Conservation (phyloP, 23 tunicate species). For the Trididemnum nubilum region DNA sequence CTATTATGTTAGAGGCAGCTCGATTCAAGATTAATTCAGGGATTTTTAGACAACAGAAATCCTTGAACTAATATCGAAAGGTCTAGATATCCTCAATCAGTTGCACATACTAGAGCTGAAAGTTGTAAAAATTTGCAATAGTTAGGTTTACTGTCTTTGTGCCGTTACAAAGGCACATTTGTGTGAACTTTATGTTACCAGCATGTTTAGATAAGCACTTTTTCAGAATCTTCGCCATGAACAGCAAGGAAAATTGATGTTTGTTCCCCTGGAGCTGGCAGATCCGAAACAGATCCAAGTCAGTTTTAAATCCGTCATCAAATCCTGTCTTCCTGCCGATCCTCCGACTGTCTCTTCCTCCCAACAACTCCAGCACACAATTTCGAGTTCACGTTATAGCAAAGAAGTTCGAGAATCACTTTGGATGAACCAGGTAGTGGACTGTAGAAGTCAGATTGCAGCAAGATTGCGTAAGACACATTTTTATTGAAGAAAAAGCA, state of each 20-base stretch:
- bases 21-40: no score
- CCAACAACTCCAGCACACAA: constrained; percentile 32
- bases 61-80: no score
- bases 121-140: no score
- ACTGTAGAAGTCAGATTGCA: not conserved
- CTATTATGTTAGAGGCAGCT: no score
- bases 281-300: constrained; percentile 89
- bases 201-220: no score
- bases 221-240: constrained; percentile 67
- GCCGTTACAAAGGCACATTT: no score
- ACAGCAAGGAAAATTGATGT: constrained; percentile 60
- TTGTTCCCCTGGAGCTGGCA: constrained; percentile 68
- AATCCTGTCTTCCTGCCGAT: constrained; percentile 76
- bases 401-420: constrained; percentile 73
- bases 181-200: no score
- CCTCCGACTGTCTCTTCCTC: constrained; percentile 44
- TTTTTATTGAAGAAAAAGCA: not conserved
- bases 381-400: constrained; percentile 14
- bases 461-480: not conserved
- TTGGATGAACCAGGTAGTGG: constrained; percentile 93
- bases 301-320: constrained; percentile 66
- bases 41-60: no score
- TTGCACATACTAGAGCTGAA: no score
- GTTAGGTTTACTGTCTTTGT: no score
- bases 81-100: no score